phyloP scores from a whole-genome alignment of 2,888 invertebrate genomes.

The Ophion ellenae region DNA sequence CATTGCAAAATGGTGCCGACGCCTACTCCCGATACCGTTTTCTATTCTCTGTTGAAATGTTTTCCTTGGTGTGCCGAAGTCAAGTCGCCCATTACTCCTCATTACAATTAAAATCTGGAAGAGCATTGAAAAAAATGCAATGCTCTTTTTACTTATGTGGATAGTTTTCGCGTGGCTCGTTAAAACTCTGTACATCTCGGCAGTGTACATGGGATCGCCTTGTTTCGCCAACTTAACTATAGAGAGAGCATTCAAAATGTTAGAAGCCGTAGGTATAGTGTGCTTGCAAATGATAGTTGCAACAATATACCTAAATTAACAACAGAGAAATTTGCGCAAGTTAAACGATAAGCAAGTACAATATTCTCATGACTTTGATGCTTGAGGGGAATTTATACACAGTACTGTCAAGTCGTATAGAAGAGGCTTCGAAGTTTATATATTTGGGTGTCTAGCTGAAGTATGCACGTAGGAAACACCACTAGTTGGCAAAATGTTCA shows the following conservation, averaged over 20 bases:
- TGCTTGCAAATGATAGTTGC: neutral
- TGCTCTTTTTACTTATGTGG: neutral
- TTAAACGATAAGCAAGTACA: conserved; percentile 63
- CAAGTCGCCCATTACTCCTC: no score
- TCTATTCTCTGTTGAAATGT: no score
- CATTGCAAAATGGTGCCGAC: no score
- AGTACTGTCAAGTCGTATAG: conserved; percentile 61
- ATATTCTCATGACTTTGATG: conserved; percentile 56
- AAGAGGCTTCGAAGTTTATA: conserved; percentile 68
- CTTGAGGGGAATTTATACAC: conserved; percentile 44
- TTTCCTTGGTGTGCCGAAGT: no score
- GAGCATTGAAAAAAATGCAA: neutral
- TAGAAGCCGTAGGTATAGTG: neutral
- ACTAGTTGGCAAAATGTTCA: conserved; percentile 58
- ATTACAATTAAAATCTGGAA: no score
- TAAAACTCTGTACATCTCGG: neutral
- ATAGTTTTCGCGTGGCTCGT: neutral
- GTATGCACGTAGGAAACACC: conserved; percentile 61
- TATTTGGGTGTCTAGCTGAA: conserved; percentile 17
- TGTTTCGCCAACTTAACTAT: neutral
- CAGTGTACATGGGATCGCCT: neutral
- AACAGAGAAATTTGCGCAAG: neutral
- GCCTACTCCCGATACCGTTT: no score
- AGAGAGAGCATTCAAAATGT: neutral
- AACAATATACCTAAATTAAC: neutral